phyloP scores from a whole-genome alignment of 2,797 vertebrate species.

The Neosalanx taihuensis region DNA sequence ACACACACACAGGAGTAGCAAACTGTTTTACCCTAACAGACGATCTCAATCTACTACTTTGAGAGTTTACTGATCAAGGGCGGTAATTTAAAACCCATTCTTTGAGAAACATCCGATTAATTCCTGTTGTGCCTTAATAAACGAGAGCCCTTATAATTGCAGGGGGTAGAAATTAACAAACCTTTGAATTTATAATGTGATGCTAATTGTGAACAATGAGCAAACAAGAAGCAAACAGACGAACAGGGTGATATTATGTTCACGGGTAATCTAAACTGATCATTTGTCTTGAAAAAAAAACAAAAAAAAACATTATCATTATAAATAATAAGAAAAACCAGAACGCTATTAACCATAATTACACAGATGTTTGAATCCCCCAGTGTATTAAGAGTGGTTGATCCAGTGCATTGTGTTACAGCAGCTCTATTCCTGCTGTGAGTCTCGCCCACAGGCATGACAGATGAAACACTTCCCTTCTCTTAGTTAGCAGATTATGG shows the following conservation, averaged over 20 bases:
- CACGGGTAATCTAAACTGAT: conserved; percentile 60
- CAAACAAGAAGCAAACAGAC: conserved; percentile 50
- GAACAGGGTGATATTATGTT: conserved; percentile 48
- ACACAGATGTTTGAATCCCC: conserved; percentile 58
- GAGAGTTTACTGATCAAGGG: conserved; percentile 41
- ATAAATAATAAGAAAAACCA: conserved; percentile 55
- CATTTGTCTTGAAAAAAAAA: conserved; percentile 41
- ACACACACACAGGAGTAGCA: conserved; percentile 11
- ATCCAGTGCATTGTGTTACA: conserved; percentile 51
- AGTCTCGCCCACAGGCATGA: conserved; percentile 58
- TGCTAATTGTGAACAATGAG: conserved; percentile 70
- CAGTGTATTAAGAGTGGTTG: conserved; percentile 53
- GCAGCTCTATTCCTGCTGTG: conserved; percentile 53
- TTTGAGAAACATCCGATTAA: conserved; percentile 52
- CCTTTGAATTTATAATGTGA: conserved; percentile 67
- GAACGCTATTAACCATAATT: conserved; percentile 59
- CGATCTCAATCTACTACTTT: conserved; percentile 37
- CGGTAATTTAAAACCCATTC: conserved; percentile 55
- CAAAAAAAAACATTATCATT: conserved; percentile 56
- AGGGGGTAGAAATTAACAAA: conserved; percentile 57
- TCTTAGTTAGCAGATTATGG: conserved; percentile 63
- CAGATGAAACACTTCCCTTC: conserved; percentile 37
- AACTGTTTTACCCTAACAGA: conserved; percentile 31
- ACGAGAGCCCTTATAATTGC: conserved; percentile 61
- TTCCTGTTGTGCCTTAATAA: conserved; percentile 59